Evolutionary conservation across 2,888 invertebrate genomes (phyloP), one percentile per base, ranked within the genome.

Genomic region (Eustalomyia histrio): DNA sequence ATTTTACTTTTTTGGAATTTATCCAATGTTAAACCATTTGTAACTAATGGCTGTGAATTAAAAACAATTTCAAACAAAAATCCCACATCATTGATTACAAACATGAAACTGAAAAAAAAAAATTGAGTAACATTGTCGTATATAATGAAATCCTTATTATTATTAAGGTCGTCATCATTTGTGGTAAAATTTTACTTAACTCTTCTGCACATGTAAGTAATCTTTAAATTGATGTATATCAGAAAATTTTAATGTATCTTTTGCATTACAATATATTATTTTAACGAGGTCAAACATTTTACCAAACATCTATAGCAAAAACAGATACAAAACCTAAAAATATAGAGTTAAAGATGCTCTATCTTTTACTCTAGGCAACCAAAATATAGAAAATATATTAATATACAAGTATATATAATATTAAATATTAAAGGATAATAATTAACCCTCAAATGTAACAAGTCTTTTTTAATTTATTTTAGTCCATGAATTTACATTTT

Each of bases 31-130:
- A 47, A 47, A n/a, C 2, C 39, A 5, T 47, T 6, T 12, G 14
- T n/a, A 47, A 47, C 43, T 47, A 47, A 47, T 47, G 43, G 43
- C n/a, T n/a, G 43, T n/a, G 6, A n/a, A 14, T n/a, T 47, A 47
- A 47, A 47, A n/a, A 47, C n/a, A 47, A 5, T n/a, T 14, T 47
- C n/a, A n/a, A n/a, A 47, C n/a, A 47, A 47, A 47, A 47, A 47
- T 47, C 43, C 43, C 43, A n/a, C n/a, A 14, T 47, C 43, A 47
- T 47, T 47, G 43, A n/a, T 47, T 47, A 47, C 43, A 47, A 47
- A 47, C 43, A 47, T 39, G 39, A 12, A 39, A 39, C 39, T 12
- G 6, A 29, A 29, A 29, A 6, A 29, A 29, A 7, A 4, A 29
- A 29, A 29, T 29, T 29, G 1, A 29, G 29, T 6, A 7, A 29